phyloP scores from a whole-genome alignment of 2,113 vertebrate genomes.

The Piaya cayana region DNA sequence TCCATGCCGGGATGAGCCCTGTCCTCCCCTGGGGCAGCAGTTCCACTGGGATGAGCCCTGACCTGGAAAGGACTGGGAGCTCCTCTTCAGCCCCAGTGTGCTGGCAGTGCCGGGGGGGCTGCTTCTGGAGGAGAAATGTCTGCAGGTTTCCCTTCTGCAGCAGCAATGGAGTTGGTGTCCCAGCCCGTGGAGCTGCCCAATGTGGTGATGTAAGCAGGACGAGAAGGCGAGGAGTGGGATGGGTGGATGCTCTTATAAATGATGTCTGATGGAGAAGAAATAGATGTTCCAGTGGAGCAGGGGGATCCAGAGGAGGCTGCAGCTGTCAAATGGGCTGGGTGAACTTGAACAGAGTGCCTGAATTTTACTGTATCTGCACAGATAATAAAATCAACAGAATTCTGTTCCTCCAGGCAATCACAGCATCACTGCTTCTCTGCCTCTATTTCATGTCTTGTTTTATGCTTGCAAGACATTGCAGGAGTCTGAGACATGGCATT shows the following conservation, averaged over 20 bases:
- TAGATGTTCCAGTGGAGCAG: background rate
- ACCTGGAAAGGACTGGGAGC: no score
- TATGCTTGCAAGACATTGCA: background rate
- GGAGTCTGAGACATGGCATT: background rate
- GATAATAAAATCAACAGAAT: constrained; percentile 2
- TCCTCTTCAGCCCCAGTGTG: no score
- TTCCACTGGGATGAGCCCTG: no score
- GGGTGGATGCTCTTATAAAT: background rate
- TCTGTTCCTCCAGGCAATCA: background rate
- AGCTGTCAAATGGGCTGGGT: background rate
- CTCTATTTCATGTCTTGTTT: constrained; percentile 25
- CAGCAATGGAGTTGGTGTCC: fast-evolving
- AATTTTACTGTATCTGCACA: background rate
- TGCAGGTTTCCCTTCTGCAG: no score
- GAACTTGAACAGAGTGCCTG: background rate
- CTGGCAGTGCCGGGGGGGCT: no score
- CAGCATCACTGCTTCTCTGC: background rate
- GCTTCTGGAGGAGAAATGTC: no score
- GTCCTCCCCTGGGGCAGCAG: no score
- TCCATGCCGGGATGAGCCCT: no score
- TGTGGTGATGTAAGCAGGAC: fast-evolving
- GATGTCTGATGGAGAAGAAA: background rate
- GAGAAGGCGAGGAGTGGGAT: no score
- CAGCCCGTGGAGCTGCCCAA: background rate
- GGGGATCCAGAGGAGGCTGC: background rate